phyloP scores from a whole-genome alignment of 2,797 vertebrate genomes.

The Alcedo atthis region DNA sequence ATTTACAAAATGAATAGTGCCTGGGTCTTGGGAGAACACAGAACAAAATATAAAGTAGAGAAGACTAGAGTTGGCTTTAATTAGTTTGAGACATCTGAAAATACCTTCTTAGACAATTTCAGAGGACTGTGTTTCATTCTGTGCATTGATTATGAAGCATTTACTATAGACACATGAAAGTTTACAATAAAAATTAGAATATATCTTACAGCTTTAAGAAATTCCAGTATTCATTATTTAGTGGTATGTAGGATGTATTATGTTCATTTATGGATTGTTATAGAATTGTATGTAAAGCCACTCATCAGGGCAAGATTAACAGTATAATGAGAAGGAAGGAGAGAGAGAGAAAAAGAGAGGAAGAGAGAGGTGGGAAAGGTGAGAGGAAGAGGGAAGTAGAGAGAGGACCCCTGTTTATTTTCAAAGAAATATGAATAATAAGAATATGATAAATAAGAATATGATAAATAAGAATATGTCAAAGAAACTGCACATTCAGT shows the following conservation, averaged over 20 bases:
- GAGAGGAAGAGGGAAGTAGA: background rate
- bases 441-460: background rate
- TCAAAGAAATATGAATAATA: background rate
- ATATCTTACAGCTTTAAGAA: background rate
- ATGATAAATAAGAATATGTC: background rate
- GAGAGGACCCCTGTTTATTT: background rate
- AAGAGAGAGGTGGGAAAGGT: background rate
- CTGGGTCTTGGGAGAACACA: background rate
- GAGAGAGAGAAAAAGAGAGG: background rate
- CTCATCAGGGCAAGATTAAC: background rate
- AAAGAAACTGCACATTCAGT: background rate
- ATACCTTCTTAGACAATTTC: background rate
- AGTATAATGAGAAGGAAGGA: background rate
- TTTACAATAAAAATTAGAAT: background rate
- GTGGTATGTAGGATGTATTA: background rate
- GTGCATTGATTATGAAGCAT: background rate
- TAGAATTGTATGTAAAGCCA: background rate
- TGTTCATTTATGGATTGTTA: background rate
- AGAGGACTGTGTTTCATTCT: background rate
- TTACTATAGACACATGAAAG: background rate
- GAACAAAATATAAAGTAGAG: background rate
- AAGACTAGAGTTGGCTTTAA: background rate
- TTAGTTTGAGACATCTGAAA: background rate
- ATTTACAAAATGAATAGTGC: background rate
- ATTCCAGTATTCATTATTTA: background rate